Percentiles rank a stretch among this genome's conserved stretches.
Conservation (phyloP, 2,797 vertebrate species). For the Sebastiscus albofasciatus region DNA sequence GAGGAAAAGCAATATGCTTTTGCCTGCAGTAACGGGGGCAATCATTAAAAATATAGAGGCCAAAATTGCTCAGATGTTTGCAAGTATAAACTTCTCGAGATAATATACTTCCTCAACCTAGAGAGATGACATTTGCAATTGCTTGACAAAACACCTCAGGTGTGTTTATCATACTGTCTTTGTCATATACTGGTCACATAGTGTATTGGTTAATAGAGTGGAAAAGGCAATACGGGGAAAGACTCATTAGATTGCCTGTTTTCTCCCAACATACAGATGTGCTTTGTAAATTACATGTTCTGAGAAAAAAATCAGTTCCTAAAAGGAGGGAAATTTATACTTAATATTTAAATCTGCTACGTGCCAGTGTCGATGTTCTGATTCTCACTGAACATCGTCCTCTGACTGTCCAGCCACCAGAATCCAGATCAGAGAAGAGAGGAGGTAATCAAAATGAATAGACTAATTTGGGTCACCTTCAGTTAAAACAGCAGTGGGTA, state of each 20-base stretch:
- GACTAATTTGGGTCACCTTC: no score
- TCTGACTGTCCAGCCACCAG: neutral
- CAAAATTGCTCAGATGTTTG: neutral
- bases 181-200: neutral
- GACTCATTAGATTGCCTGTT: neutral
- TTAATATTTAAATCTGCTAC: no score
- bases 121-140: neutral
- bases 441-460: neutral
- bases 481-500: no score
- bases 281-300: neutral
- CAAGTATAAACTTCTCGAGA: neutral
- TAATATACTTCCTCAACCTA: neutral
- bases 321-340: neutral
- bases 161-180: neutral
- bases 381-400: neutral
- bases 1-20: conserved; percentile 1
- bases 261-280: neutral
- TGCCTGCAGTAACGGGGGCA: conserved; percentile 2
- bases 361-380: neutral
- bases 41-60: conserved; percentile 10
- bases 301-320: neutral
- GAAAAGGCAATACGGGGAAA: neutral
- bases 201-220: neutral
- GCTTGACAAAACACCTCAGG: neutral
- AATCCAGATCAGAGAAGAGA: neutral